These are phyloP conservation scores for Oxycera nigricornis DNA, from an alignment of 2,888 invertebrate species.

Conservation along the genomic window DNA sequence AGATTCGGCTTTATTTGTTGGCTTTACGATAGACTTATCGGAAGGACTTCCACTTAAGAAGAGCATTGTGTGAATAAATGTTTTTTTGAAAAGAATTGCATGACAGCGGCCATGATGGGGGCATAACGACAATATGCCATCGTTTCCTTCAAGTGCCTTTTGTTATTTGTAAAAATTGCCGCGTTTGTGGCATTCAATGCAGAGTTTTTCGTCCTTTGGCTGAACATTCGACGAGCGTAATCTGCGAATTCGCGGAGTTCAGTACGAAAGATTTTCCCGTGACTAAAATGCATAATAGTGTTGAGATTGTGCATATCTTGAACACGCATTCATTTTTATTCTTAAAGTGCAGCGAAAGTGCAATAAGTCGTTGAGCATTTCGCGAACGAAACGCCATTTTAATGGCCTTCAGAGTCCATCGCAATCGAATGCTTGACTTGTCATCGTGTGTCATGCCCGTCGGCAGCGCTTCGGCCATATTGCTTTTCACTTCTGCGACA, in stretches of 20 bases:
- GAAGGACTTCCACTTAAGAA: not conserved
- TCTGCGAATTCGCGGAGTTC: no score
- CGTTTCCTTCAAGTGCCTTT: no score
- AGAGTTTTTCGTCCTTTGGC: no score
- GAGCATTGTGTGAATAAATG: not conserved
- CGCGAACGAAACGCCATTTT: conserved; percentile 19
- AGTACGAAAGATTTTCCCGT: no score
- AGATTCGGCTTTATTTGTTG: not conserved
- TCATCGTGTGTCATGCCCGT: conserved; percentile 21
- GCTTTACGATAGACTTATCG: not conserved
- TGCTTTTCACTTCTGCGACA: conserved; percentile 26
- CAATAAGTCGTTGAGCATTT: not conserved
- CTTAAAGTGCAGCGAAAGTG: conserved; percentile 4
- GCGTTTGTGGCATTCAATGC: no score
- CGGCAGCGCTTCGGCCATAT: conserved; percentile 31
- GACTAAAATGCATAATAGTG: no score
- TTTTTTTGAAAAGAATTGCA: not conserved
- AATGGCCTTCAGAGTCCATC: not conserved
- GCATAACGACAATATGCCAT: not conserved
- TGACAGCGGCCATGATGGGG: not conserved
- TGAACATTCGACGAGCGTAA: no score
- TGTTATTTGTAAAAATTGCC: no score
- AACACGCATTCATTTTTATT: no score
- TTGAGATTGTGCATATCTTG: no score
- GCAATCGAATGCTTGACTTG: not conserved